Evolutionary conservation across 2,888 invertebrate genomes (phyloP).

Genomic region (Proisotoma minuta): DNA sequence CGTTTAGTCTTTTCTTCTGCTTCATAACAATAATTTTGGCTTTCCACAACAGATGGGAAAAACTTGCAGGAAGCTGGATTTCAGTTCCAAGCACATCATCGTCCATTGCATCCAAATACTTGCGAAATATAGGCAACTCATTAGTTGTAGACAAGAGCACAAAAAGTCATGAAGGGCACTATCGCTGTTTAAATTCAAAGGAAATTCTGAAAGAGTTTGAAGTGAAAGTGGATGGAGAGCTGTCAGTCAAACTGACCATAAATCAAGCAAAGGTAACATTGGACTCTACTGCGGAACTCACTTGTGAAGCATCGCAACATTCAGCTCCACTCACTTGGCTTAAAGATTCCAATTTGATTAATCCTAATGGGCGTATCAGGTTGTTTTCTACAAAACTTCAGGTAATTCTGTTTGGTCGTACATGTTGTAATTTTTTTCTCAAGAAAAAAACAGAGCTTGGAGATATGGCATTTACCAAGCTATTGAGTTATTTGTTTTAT

Average conservation of each 20-base stretch:
- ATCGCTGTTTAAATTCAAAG: slow-evolving; percentile 31
- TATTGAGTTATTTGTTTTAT: slow-evolving; percentile 13
- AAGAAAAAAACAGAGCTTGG: neutral
- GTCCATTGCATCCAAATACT: slow-evolving; percentile 33
- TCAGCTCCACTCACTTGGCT: slow-evolving; percentile 69
- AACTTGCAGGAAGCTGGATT: slow-evolving; percentile 35
- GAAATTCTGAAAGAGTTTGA: slow-evolving; percentile 37
- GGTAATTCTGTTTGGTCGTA: too few species aligned
- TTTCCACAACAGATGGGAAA: slow-evolving; percentile 42
- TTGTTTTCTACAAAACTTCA: slow-evolving; percentile 43
- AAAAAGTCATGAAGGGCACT: slow-evolving; percentile 37
- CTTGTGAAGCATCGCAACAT: slow-evolving; percentile 33
- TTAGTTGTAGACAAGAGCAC: slow-evolving; percentile 37
- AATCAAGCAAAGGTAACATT: slow-evolving; percentile 41
- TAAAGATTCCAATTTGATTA: slow-evolving; percentile 46
- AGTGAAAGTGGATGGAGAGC: slow-evolving; percentile 39
- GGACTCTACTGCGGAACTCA: slow-evolving; percentile 40
- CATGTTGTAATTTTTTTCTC: slow-evolving; percentile 4
- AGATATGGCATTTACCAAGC: neutral
- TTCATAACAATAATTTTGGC: neutral
- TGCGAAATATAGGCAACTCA: slow-evolving; percentile 40
- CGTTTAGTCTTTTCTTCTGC: neutral
- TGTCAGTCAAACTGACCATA: slow-evolving; percentile 38
- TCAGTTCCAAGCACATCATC: slow-evolving; percentile 14
- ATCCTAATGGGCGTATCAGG: slow-evolving; percentile 43